phyloP scores from a whole-genome alignment of 1,140 invertebrate genomes.

The Microplitis mediator region DNA sequence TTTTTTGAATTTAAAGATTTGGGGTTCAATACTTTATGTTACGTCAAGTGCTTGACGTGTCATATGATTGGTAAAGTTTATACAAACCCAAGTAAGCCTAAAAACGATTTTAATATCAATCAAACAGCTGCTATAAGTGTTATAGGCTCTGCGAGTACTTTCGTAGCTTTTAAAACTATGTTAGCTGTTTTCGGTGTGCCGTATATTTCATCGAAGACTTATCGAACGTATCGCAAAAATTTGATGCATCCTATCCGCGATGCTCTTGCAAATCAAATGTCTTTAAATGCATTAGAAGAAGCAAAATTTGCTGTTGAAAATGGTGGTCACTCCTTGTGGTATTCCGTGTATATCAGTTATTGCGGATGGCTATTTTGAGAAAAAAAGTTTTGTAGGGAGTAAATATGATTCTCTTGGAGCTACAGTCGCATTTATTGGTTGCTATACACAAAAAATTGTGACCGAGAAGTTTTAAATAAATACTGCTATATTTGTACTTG shows the following conservation, averaged over 20 bases:
- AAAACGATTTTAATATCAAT: constrained; percentile 19
- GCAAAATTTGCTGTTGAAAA: constrained; percentile 36
- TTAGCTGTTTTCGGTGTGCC: constrained; percentile 30
- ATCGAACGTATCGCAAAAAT: constrained; percentile 21
- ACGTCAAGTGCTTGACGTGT: constrained; percentile 23
- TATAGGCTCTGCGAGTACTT: constrained; percentile 18
- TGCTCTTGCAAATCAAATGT: constrained; percentile 15
- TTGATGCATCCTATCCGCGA: constrained; percentile 26
- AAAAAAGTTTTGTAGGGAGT: constrained; percentile 44
- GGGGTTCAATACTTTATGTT: constrained; percentile 9
- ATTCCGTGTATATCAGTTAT: constrained; percentile 47
- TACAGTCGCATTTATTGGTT: constrained; percentile 43
- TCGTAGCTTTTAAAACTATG: constrained; percentile 13
- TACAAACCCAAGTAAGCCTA: background rate
- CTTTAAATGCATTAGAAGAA: no score
- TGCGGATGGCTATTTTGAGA: constrained; percentile 46
- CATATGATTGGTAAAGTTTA: background rate
- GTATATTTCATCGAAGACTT: constrained; percentile 31
- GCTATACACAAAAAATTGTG: constrained; percentile 42
- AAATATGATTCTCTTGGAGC: constrained; percentile 48
- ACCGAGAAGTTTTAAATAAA: constrained; percentile 52
- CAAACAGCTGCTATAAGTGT: constrained; percentile 22
- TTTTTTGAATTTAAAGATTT: constrained; percentile 1
- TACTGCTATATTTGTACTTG: constrained; percentile 39
- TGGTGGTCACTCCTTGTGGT: constrained; percentile 41